Conservation (phyloP, 2,113 vertebrate genomes). For the Sminthopsis crassicaudata region DNA sequence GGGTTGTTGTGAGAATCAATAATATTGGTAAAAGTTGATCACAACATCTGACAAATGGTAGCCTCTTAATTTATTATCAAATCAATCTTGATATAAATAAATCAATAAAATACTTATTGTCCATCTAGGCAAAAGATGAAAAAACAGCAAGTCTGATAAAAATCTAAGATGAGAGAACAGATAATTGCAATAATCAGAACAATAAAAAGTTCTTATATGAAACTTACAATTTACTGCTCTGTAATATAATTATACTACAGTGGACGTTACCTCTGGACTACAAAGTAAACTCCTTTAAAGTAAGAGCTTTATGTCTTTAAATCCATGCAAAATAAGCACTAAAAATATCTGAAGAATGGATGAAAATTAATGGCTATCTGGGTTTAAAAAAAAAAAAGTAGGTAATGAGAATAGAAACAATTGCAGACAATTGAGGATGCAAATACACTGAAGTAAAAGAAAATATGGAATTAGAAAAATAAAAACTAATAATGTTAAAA, state of each 20-base stretch:
- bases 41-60: not conserved
- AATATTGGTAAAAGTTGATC: not conserved
- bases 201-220: not conserved
- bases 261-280: not conserved
- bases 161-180: not conserved
- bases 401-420: not conserved
- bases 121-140: not conserved
- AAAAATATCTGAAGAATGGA: not conserved
- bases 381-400: not conserved
- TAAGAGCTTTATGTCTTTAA: not conserved
- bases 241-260: not conserved
- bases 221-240: not conserved
- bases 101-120: not conserved
- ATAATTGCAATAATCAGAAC: not conserved
- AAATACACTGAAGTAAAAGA: not conserved
- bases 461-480: not conserved
- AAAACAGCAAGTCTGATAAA: not conserved
- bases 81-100: not conserved
- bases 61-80: too few relatives aligned
- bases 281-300: not conserved
- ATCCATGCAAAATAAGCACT: not conserved
- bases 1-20: not conserved
- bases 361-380: not conserved
- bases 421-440: not conserved
- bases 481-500: not conserved